These are phyloP conservation scores for Haliclystus octoradiatus DNA, from an alignment of 30 jellyfish, hydroid and myxozoan genomes.

Conservation along the genomic window DNA sequence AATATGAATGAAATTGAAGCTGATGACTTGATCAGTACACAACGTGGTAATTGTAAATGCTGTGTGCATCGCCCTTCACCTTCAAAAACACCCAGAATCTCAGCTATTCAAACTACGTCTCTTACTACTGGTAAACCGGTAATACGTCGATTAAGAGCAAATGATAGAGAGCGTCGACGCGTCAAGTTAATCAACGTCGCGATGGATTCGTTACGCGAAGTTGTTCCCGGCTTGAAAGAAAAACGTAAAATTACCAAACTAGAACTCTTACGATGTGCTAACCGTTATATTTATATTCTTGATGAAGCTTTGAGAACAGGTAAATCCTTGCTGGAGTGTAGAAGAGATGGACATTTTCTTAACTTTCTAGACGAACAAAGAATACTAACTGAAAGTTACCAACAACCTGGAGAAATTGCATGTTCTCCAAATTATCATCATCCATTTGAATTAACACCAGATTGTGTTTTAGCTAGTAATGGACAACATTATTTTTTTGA, in stretches of 20 bases:
- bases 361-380: not conserved
- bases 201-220: constrained; percentile 69
- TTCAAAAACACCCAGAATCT: not conserved
- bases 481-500: no score
- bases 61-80: not conserved
- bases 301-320: constrained; percentile 65
- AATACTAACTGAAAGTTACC: not conserved
- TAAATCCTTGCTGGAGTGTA: constrained; percentile 27
- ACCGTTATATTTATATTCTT: constrained; percentile 68
- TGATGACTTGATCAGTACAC: not conserved
- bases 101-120: not conserved
- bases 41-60: not conserved
- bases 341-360: constrained; percentile 14
- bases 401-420: no score
- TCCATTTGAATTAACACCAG: no score
- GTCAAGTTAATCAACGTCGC: constrained; percentile 86
- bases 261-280: constrained; percentile 75
- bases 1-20: not conserved
- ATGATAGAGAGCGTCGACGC: constrained; percentile 88
- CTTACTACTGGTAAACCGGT: not conserved
- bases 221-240: constrained; percentile 64
- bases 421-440: no score
- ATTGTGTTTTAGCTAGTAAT: no score
- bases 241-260: constrained; percentile 70
- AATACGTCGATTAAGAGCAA: constrained; percentile 73